These are phyloP conservation scores for Potorous gilbertii DNA, from an alignment of 2,797 vertebrate genomes.

Conservation along the genomic window DNA sequence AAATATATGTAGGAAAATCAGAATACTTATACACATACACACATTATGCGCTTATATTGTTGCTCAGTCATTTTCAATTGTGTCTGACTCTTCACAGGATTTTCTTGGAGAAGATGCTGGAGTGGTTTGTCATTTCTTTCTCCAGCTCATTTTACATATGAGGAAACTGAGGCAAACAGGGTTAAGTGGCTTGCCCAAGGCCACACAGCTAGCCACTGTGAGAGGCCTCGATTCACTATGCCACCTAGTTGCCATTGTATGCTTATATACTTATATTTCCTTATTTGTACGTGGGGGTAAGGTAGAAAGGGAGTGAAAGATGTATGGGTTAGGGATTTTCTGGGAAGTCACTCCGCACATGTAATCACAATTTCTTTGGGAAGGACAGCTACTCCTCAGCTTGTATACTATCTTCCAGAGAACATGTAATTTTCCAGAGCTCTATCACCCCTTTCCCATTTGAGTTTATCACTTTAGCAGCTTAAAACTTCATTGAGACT, in stretches of 20 bases:
- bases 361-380: background rate
- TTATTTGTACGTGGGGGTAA: rapidly evolving
- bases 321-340: background rate
- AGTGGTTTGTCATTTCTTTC: background rate
- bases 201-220: background rate
- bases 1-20: background rate
- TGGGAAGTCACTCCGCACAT: background rate
- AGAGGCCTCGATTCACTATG: background rate
- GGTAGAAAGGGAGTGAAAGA: background rate
- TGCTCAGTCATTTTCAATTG: background rate
- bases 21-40: background rate
- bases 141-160: background rate
- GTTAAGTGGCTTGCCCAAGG: background rate
- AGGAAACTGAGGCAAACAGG: background rate
- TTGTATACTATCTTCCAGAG: background rate
- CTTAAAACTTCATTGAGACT: background rate
- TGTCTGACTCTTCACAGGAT: background rate
- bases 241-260: background rate
- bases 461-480: background rate
- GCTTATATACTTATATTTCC: background rate
- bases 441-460: background rate
- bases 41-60: background rate
- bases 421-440: background rate
- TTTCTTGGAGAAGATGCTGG: background rate
- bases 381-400: background rate